Evolutionary conservation across 1,140 invertebrate species (phyloP).

Genomic region (Aphelinus atriplicis): DNA sequence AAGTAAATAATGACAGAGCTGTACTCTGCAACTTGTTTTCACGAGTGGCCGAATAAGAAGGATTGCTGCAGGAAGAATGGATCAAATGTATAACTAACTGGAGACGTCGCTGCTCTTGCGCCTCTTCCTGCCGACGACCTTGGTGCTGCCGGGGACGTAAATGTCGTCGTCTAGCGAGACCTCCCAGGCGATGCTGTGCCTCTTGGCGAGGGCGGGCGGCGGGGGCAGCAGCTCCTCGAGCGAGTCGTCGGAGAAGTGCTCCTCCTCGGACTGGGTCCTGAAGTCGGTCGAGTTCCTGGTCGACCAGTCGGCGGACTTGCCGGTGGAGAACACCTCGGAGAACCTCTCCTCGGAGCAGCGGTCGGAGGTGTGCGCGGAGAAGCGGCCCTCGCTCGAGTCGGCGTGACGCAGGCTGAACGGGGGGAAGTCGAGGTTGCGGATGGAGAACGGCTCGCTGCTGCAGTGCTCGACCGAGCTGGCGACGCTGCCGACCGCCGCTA

Average conservation of each 20-base stretch:
- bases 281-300: slow-evolving; percentile 63
- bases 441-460: slow-evolving; percentile 60
- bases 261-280: slow-evolving; percentile 70
- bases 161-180: slow-evolving; percentile 78
- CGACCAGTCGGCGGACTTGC: slow-evolving; percentile 59
- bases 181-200: slow-evolving; percentile 84
- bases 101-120: slow-evolving; percentile 68
- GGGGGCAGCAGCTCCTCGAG: slow-evolving; percentile 77
- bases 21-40: too few species aligned
- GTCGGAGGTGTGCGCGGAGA: slow-evolving; percentile 55
- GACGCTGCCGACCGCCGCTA: slow-evolving; percentile 57
- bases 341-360: slow-evolving; percentile 54
- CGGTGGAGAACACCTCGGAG: slow-evolving; percentile 61
- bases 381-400: slow-evolving; percentile 59
- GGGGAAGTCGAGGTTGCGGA: slow-evolving; percentile 61
- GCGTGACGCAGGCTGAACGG: slow-evolving; percentile 56
- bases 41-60: too few species aligned
- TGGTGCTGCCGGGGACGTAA: slow-evolving; percentile 77
- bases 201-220: slow-evolving; percentile 71
- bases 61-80: neutral
- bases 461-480: slow-evolving; percentile 62
- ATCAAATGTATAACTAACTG: slow-evolving; percentile 56
- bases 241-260: slow-evolving; percentile 84
- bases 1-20: too few species aligned
- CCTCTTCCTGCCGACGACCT: slow-evolving; percentile 71